A percentile compares a stretch with the other conserved stretches of the same genome.
phyloP scores from a whole-genome alignment of 2,113 vertebrate genomes.

The Pavo muticus region DNA sequence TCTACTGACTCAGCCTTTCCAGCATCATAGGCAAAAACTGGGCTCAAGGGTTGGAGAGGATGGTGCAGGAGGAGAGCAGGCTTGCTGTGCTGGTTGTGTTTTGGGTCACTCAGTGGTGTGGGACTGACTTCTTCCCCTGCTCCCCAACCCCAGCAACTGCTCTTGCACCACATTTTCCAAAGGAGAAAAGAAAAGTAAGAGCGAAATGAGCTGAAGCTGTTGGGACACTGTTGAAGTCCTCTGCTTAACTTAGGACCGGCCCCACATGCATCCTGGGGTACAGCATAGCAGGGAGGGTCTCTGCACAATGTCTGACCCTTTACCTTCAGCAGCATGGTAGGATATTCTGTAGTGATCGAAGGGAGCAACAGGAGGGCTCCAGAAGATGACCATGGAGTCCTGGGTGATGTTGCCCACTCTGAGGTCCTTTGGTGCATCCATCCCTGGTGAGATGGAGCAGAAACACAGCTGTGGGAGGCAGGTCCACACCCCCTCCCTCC shows the following conservation, averaged over 20 bases:
- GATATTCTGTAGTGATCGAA: conserved; percentile 95
- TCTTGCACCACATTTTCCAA: not conserved
- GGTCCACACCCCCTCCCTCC: not conserved
- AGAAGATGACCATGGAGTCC: conserved; percentile 86
- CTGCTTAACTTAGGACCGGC: not conserved
- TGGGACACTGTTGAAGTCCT: not conserved
- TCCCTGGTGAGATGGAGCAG: conserved; percentile 76
- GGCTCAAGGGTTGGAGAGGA: not conserved
- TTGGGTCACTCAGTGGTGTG: not conserved
- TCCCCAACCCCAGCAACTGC: not conserved
- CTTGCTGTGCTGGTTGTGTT: not conserved
- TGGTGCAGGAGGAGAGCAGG: not conserved
- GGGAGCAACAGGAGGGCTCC: conserved; percentile 85
- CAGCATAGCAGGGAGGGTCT: not conserved
- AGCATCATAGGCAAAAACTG: not conserved
- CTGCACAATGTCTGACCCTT: not conserved
- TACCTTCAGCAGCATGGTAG: conserved; percentile 89
- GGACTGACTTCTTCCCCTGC: not conserved
- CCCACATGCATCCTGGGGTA: not conserved
- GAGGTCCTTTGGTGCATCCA: conserved; percentile 90
- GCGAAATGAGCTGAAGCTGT: not conserved
- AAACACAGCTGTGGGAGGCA: conserved; percentile 21
- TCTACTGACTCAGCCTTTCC: not conserved
- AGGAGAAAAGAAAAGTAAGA: not conserved
- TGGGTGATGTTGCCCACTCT: conserved; percentile 88